A percentile compares a stretch with the other conserved stretches of the same genome.
Evolutionary conservation across 2,888 invertebrate species (phyloP).

Genomic region (Drosophila mimica): DNA sequence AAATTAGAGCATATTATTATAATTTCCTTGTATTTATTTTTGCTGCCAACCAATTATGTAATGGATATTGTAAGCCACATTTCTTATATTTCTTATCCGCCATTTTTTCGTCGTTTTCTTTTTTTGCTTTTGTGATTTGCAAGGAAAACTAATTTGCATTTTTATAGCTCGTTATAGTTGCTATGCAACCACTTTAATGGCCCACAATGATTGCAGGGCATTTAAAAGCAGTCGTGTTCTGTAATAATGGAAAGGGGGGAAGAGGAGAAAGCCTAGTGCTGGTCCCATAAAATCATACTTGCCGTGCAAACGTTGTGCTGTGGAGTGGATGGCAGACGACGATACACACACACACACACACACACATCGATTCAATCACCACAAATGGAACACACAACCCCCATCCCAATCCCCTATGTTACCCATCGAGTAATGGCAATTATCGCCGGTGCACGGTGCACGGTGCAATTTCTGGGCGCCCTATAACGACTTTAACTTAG

Average conservation of each 20-base stretch:
- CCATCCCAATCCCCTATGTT: too few relatives aligned
- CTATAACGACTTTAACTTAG: slow-evolving; percentile 61
- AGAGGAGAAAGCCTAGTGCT: not conserved
- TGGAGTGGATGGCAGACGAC: not conserved
- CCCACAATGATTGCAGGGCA: not conserved
- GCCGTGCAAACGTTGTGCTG: slow-evolving; percentile 62
- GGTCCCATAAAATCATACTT: slow-evolving; percentile 26
- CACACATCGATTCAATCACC: slow-evolving; percentile 4
- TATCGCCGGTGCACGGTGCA: slow-evolving; percentile 71
- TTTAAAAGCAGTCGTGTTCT: not conserved
- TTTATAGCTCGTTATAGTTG: not conserved
- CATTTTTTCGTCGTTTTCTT: not conserved
- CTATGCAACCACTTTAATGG: not conserved
- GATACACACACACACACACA: not conserved
- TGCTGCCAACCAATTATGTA: not conserved
- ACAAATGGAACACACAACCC: slow-evolving; percentile 17
- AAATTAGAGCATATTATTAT: not conserved
- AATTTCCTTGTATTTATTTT: not conserved
- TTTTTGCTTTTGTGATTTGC: not conserved
- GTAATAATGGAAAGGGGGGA: not conserved
- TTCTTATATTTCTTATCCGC: not conserved
- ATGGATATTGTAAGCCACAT: not conserved
- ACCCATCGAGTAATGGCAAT: slow-evolving; percentile 66
- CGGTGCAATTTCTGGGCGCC: slow-evolving; percentile 25
- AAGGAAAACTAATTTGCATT: not conserved